These are phyloP conservation scores for Myiagra hebetior DNA, from an alignment of 2,113 vertebrate genomes.

Conservation along the genomic window DNA sequence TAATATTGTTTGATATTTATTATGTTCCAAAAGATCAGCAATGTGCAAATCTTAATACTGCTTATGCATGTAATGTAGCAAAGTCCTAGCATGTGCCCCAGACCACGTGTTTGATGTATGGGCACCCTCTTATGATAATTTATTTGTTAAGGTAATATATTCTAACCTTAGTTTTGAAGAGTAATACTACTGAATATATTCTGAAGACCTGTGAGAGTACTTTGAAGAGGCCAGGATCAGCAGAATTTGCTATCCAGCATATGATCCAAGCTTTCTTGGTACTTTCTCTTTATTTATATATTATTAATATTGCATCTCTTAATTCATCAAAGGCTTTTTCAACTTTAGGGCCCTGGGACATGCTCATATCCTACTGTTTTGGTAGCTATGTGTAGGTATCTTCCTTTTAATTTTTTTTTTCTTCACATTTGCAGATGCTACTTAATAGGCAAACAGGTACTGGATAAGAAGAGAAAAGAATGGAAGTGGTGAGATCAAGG, in stretches of 20 bases:
- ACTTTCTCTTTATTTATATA: constrained; percentile 13
- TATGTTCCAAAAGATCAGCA: background rate
- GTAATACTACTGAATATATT: background rate
- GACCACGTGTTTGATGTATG: background rate
- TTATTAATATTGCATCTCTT: constrained; percentile 28
- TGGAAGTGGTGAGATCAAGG: background rate
- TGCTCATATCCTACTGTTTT: background rate
- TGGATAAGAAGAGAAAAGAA: background rate
- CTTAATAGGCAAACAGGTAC: background rate
- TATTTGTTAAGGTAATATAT: background rate
- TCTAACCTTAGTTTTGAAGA: background rate
- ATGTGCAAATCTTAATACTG: background rate
- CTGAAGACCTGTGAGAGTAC: background rate
- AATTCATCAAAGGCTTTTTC: constrained; percentile 45
- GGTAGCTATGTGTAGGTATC: background rate
- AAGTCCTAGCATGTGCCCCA: background rate
- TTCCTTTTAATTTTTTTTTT: background rate
- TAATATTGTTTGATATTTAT: background rate
- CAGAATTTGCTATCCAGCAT: background rate
- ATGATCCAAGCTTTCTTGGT: background rate
- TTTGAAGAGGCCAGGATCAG: constrained; percentile 16
- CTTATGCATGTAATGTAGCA: background rate
- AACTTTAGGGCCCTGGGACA: background rate
- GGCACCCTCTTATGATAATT: background rate
- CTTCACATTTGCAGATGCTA: background rate